A percentile compares a stretch with the other conserved stretches of the same genome.
Evolutionary conservation across 2,888 invertebrate species (phyloP).

Genomic region (Polietes domitor): DNA sequence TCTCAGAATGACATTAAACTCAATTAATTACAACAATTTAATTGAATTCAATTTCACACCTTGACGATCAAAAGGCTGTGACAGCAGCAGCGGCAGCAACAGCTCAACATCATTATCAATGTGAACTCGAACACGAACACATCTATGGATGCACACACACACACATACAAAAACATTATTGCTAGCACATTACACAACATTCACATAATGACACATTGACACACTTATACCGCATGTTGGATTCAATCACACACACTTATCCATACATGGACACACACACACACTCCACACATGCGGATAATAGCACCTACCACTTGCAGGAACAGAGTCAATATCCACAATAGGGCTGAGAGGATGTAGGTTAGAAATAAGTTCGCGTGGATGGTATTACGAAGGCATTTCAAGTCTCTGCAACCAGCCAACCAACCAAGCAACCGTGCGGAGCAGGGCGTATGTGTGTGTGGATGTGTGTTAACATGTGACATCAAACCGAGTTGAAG

Average conservation of each 20-base stretch:
- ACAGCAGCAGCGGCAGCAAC: conserved; percentile 6
- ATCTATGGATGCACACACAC: background rate
- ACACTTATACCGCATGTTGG: too few relatives aligned
- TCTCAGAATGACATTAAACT: background rate
- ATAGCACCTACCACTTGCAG: conserved; percentile 84
- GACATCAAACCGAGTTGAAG: background rate
- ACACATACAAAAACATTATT: conserved; percentile 4
- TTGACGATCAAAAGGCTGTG: too few relatives aligned
- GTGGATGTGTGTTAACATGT: background rate
- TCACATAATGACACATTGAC: background rate
- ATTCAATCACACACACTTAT: too few relatives aligned
- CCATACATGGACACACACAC: too few relatives aligned
- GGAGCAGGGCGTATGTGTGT: background rate
- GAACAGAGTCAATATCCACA: conserved; percentile 93
- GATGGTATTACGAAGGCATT: conserved; percentile 95
- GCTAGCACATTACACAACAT: background rate
- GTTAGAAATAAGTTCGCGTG: conserved; percentile 97
- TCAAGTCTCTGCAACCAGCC: conserved; percentile 87
- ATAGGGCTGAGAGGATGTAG: conserved; percentile 92
- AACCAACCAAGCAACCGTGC: too few relatives aligned
- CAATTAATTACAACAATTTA: conserved; percentile 25
- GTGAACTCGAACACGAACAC: background rate
- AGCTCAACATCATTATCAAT: background rate
- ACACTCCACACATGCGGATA: too few relatives aligned
- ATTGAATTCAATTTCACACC: conserved; percentile 29